Evolutionary conservation across 2,888 invertebrate species (phyloP), one percentile per base, ranked within the genome.

Genomic region (Spodoptera littoralis): DNA sequence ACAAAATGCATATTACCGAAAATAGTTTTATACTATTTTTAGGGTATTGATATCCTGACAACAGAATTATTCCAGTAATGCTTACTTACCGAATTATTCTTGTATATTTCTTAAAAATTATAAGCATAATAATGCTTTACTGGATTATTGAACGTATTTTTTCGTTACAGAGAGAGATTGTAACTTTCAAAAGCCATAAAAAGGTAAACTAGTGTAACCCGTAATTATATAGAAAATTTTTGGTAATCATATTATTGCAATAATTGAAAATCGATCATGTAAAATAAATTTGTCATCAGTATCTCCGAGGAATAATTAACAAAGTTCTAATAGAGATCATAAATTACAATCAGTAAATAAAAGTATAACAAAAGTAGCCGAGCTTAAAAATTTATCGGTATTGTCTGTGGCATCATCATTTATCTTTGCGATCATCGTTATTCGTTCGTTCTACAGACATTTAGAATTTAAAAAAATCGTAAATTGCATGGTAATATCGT

Each of bases 201-300:
- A 61, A 22, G 55, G 61, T 61, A 61, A 61, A 61, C 45, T 50
- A 50, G 44, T 59, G 46, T 51, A 51, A 59, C 58, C 44, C 45
- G 45, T 51, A 59, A 59, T 51, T 41, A 51, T 46, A 3, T 59
- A 51, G 51, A 46, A 59, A 22, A 24, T 41, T 46, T 46, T 41
- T 51, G 51, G 46, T 45, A 56, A 41, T 41, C 27, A 42, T 27
- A 52, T 46, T 59, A 52, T 59, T 9, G 51, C 45, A 41, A 42
- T 59, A 45, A 52, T 59, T 13, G 27, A 51, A 52, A 60, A 52
- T 1, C 60, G 27, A 42, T 47, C 43, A 53, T 47, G 47, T 60
- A 43, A 53, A 47, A 60, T 53, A 47, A 60, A 53, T 47, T 53
- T 46, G 50, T 46, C 5, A n/a, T 51, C 2, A 13, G 51, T 51